Evolutionary conservation across 2,113 vertebrate genomes (phyloP), one percentile per base, ranked within the genome.

Genomic region (Perccottus glenii): DNA sequence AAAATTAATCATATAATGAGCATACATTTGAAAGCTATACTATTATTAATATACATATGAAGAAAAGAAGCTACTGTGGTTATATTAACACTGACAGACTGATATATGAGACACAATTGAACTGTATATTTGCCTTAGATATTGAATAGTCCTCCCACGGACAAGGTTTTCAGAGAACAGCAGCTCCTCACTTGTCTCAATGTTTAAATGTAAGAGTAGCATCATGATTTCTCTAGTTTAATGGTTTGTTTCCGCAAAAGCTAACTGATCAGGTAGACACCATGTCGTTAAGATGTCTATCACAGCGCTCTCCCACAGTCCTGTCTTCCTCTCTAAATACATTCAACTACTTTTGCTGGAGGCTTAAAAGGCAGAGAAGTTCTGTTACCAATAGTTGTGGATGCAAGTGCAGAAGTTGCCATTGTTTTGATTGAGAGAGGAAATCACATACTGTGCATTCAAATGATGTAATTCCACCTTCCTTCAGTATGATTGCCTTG

Each of bases 401-500:
- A n/a, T 7, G 35, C 4, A 1, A 33, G 52, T 36, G 7, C 52
- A 38, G 36, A 55, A 38, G 12, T 15, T 14, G 33, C 35, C 32
- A n/a, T 55, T 55, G 52, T 55, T 55, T 55, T 55, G 52, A 55
- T 55, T 38, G 52, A 55, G 35, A 38, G 52, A n/a, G 14, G 8
- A 32, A 36, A 55, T 55, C 52, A 38, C 52, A 38, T 2, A 7
- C 12, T 7, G 32, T 38, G 52, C 52, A 55, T 55, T 55, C 52
- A 55, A 55, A 55, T 55, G 52, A 55, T 55, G 33, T 15, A 55
- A 55, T 55, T 55, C 19, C 52, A 55, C 52, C 52, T 55, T 38
- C n/a, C 52, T n/a, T 11, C 7, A n/a, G 52, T 9, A 14, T 33
- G 52, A 55, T 43, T 58, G 56, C 44, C 44, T 14, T 46, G 44